Base-by-base conservation (phyloP, 2,113 vertebrate species). In the Hyaena hyaena region DNA sequence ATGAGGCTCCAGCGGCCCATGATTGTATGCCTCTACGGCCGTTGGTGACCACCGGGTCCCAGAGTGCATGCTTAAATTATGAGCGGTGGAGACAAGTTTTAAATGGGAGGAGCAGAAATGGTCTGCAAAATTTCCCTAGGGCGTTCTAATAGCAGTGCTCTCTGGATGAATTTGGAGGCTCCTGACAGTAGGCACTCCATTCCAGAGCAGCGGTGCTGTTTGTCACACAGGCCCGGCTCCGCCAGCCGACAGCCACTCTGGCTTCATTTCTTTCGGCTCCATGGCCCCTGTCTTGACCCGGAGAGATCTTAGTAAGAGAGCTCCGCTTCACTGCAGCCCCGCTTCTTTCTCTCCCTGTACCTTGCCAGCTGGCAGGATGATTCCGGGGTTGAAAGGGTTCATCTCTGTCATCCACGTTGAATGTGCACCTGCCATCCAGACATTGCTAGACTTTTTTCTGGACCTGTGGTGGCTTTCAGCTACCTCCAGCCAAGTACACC, bases 251-350 rank as follows among this genome's bases (percentile, higher is more conserved):
- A n/a, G 90, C 21, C 3, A 3, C 7, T 1, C 26, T 39, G 11
- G 45, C 84, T 71, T 93, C 10, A 35, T 89, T 74, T 63, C 19
- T 74, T 63, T 65, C 35, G 31, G 31, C 82, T 73, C 33, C 4
- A 5, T 45, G n/a, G 48, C 12, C 33, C 11, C 31, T 23, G 24
- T 28, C 43, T 87, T 55, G 48, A 76, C 39, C 45, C 4, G 28
- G 71, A 53, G 8, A 39, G 45, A 17, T 17, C n/a, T 80, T 84
- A 26, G 4, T 2, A 9, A 39, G 35, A 55, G 28, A 96, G 35
- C 66, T 39, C 24, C 0, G 1, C 33, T 39, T 80, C 77, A 10
- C 0, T 4, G 39, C 19, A 21, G 26, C 61, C 31, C 11, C 1
- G 2, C 5, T 4, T 4, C 81, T 24, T 15, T 76, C 23, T 89